phyloP scores from a whole-genome alignment of 2,888 invertebrate genomes.

The Nymphalis polychloros region DNA sequence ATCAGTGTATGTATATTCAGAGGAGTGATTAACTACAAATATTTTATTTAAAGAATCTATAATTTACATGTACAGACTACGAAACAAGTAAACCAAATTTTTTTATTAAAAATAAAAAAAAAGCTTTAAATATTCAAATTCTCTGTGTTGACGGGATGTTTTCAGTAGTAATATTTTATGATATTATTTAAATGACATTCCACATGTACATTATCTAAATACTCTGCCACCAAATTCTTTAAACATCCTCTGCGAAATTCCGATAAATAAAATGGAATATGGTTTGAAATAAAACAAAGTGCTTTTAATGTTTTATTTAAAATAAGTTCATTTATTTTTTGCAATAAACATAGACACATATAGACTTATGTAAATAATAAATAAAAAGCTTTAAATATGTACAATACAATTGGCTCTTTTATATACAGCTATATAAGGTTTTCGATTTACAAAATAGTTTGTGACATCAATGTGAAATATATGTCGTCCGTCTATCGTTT shows the following conservation, averaged over 20 bases:
- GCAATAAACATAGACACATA: conserved; percentile 6
- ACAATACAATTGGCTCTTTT: neutral
- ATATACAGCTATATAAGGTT: neutral
- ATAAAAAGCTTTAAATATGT: conserved; percentile 9
- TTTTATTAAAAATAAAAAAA: too few species aligned
- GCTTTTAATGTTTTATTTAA: conserved; percentile 2
- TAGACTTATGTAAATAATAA: neutral
- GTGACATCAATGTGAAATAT: neutral
- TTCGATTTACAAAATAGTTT: neutral
- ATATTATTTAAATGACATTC: too few species aligned
- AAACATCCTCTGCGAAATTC: neutral
- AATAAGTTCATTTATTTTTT: conserved; percentile 4
- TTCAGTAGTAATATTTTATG: too few species aligned
- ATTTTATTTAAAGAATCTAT: too few species aligned
- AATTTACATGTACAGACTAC: too few species aligned
- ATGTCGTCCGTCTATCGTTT: neutral
- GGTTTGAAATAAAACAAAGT: neutral
- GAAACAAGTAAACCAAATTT: too few species aligned
- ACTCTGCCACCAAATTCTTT: too few species aligned
- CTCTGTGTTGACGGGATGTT: too few species aligned
- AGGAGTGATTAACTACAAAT: too few species aligned
- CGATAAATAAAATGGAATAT: neutral
- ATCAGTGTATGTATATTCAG: too few species aligned
- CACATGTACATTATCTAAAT: too few species aligned
- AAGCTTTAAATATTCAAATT: too few species aligned